phyloP scores from a whole-genome alignment of 2,113 vertebrate species.

The Melospiza melodia region DNA sequence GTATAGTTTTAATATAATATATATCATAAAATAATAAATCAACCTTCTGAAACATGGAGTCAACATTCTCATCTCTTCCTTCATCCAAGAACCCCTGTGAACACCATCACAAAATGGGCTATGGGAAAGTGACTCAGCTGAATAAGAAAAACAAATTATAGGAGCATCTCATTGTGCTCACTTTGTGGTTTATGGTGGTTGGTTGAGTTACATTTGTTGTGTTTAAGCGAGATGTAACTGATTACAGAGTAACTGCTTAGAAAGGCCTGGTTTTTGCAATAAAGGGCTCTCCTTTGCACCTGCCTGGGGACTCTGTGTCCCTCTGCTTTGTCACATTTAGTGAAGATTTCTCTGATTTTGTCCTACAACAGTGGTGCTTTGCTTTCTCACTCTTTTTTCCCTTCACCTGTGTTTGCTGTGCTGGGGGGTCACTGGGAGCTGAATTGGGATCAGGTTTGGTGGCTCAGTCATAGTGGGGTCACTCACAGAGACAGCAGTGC shows the following conservation, averaged over 20 bases:
- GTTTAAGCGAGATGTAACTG: background rate
- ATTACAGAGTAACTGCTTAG: accelerated
- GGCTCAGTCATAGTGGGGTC: background rate
- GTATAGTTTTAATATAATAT: too few relatives aligned
- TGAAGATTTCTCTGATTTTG: background rate
- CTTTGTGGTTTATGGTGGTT: accelerated
- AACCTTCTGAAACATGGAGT: too few relatives aligned
- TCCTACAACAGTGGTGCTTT: background rate
- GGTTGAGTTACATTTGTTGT: background rate
- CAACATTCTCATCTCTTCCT: too few relatives aligned
- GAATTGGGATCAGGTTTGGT: background rate
- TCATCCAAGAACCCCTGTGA: too few relatives aligned
- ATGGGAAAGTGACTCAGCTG: background rate
- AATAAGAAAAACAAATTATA: background rate
- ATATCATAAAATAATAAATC: too few relatives aligned
- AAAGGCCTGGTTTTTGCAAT: background rate
- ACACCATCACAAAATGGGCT: background rate
- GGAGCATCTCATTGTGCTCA: accelerated
- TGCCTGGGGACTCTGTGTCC: background rate
- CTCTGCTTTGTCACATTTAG: background rate
- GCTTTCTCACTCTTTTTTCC: background rate
- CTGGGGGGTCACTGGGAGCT: background rate
- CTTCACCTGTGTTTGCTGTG: background rate
- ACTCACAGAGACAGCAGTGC: background rate
- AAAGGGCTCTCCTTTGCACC: too few relatives aligned